Evolutionary conservation across 92 coral and sea anemone genomes (phyloP).

Genomic region (Plumapathes pennacea): DNA sequence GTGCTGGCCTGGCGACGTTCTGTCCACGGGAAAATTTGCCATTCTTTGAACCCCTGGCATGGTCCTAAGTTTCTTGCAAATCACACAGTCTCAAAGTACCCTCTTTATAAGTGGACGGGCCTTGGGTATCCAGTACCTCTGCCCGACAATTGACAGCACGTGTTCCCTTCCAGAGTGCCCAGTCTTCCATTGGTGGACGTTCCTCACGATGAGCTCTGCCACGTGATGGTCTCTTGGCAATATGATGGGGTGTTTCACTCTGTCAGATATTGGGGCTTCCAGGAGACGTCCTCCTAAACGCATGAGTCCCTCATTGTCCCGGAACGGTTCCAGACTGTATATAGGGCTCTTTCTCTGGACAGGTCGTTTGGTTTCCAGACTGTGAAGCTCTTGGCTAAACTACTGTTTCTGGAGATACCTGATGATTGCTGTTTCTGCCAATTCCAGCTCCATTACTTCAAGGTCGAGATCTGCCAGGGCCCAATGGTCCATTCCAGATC

Average conservation of each 20-base stretch:
- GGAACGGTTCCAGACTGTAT: conserved; percentile 7
- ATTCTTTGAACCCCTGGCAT: conserved; percentile 10
- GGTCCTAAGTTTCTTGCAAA: conserved; percentile 8
- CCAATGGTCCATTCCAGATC: too few species aligned
- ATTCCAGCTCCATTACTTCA: conserved; percentile 8
- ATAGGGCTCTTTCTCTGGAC: conserved; percentile 26
- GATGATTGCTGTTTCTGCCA: conserved; percentile 12
- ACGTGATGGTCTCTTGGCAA: conserved; percentile 13
- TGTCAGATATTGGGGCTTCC: conserved; percentile 13
- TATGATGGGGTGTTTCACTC: conserved; percentile 21
- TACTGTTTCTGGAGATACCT: background rate
- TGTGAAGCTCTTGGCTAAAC: conserved; percentile 1
- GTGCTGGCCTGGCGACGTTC: conserved; percentile 16
- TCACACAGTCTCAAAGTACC: background rate
- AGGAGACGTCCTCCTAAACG: conserved; percentile 16
- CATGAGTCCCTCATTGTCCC: conserved; percentile 17
- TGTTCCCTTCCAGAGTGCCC: conserved; percentile 22
- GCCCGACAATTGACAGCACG: conserved; percentile 5
- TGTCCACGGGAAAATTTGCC: conserved; percentile 29
- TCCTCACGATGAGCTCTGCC: conserved; percentile 3
- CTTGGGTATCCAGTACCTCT: conserved; percentile 9
- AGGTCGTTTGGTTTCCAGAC: conserved; percentile 2
- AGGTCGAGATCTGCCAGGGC: conserved; percentile 4
- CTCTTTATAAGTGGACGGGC: conserved; percentile 18
- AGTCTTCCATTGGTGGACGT: conserved; percentile 1